phyloP scores from a whole-genome alignment of 2,113 vertebrate genomes.

The Ailuropoda melanoleuca region DNA sequence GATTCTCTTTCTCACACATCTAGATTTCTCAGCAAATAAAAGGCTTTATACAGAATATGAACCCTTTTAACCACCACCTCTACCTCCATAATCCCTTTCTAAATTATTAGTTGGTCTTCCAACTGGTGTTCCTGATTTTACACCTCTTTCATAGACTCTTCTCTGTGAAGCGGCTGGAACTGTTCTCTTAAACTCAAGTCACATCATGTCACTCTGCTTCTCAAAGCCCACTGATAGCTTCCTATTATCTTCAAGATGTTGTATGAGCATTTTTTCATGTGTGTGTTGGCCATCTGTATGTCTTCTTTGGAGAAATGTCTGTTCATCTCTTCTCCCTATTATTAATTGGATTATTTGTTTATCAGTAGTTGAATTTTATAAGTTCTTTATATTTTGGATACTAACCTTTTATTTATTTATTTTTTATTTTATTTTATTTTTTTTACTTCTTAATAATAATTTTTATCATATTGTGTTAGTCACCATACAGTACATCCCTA shows the following conservation, averaged over 20 bases:
- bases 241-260: not conserved
- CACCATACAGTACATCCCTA: too few species aligned
- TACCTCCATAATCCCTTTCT: not conserved
- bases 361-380: too few species aligned
- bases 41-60: not conserved
- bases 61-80: not conserved
- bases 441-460: too few species aligned
- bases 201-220: not conserved
- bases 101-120: not conserved
- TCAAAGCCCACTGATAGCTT: not conserved
- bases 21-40: not conserved
- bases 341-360: too few species aligned
- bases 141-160: not conserved
- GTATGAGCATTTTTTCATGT: too few species aligned
- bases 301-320: too few species aligned
- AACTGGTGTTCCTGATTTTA: not conserved
- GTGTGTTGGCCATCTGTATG: too few species aligned
- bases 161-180: not conserved
- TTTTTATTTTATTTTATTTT: too few species aligned
- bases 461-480: too few species aligned
- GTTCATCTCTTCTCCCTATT: too few species aligned
- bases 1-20: not conserved
- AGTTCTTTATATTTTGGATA: too few species aligned
- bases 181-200: not conserved
- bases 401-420: too few species aligned